Evolutionary conservation across 2,888 invertebrate genomes (phyloP), one percentile per base, ranked within the genome.

Genomic region (Spatulosminthurus flaviceps): DNA sequence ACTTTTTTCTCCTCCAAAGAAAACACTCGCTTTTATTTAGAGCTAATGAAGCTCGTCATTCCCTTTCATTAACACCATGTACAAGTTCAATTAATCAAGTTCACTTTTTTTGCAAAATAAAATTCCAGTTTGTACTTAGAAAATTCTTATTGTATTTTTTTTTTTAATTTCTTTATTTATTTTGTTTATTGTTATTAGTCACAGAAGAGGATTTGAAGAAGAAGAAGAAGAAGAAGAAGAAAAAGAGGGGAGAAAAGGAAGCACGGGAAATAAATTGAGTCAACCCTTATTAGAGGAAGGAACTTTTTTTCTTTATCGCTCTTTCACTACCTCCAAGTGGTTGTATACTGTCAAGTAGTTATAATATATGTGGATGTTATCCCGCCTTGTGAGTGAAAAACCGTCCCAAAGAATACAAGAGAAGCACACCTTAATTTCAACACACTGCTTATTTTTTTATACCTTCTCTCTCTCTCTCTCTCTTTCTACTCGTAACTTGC

Each of bases 361-460:
- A 70, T 74, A 61, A 61, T 64, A 61, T 74, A 74, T 74, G 60
- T 74, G 51, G 64, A 74, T 74, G 29, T 28, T 64, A 64, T 64
- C 70, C 34, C 34, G 41, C 41, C 34, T 71, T 19, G 69, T 16
- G 64, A 29, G 28, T 60, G 60, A 76, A 67, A 76, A 70, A 70
- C 24, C 24, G 42, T 70, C 70, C 70, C 76, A 76, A 64, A 60
- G 21, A 60, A n/a, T n/a, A n/a, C 16, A 24, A 64, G 34, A 34
- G 43, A 43, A 76, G 67, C 76, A 76, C 76, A 76, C 76, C 76
- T 76, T 76, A 76, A 76, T 76, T 76, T 76, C 76, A 76, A 76
- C 76, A 76, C 76, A n/a, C n/a, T n/a, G n/a, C n/a, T 28, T 19
- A n/a, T 67, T 76, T 69, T 66, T 42, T 26, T n/a, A 22, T 42